Percentiles rank a stretch among this genome's conserved stretches.
Evolutionary conservation across 2,113 vertebrate species (phyloP).

Genomic region (Drymodes brunneopygia): DNA sequence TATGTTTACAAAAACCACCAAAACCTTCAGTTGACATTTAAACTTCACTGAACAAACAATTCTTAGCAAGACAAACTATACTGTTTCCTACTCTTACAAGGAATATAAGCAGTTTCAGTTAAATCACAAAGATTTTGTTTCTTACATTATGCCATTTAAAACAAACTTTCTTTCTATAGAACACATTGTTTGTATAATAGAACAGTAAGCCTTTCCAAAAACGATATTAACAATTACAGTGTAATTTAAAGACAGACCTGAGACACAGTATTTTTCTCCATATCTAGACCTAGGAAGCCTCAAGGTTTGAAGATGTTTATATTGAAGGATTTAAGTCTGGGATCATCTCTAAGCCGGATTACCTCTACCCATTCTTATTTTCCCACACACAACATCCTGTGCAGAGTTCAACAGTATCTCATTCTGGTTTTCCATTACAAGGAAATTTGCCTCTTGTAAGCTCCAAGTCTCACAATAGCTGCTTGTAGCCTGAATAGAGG

Average conservation of each 20-base stretch:
- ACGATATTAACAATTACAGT: not conserved
- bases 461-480: not conserved
- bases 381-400: not conserved
- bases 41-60: slow-evolving; percentile 38
- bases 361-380: not conserved
- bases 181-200: not conserved
- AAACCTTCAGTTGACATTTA: not conserved
- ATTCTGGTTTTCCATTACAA: slow-evolving; percentile 19
- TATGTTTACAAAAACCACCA: slow-evolving; percentile 1
- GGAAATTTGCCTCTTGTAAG: not conserved
- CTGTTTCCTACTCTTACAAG: not conserved
- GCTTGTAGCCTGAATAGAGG: not conserved
- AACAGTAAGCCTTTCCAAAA: not conserved
- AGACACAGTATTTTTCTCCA: not conserved
- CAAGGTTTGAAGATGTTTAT: not conserved
- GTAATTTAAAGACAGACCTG: not conserved
- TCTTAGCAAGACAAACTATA: not conserved
- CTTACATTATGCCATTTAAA: slow-evolving; percentile 17
- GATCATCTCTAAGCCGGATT: not conserved
- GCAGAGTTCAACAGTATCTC: slow-evolving; percentile 3
- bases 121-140: slow-evolving; percentile 25
- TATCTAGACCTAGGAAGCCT: not conserved
- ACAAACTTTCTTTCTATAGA: slow-evolving; percentile 4
- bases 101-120: not conserved
- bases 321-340: not conserved